phyloP scores from a whole-genome alignment of 23 tunicate genomes.

The Aplidium turbinatum region DNA sequence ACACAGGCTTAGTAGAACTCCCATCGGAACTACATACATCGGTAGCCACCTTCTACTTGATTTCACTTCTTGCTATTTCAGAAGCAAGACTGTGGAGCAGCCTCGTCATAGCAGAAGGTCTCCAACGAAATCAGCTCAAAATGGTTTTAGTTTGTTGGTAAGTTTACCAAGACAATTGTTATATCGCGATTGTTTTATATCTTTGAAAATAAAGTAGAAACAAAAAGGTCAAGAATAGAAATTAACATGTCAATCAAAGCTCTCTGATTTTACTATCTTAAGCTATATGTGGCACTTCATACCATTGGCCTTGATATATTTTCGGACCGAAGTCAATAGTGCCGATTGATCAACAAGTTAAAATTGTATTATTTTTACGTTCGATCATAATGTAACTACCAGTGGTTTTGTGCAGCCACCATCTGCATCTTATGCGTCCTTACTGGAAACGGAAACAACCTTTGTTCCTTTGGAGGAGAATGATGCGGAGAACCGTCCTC shows the following conservation, averaged over 20 bases:
- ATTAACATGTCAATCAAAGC: too few species aligned
- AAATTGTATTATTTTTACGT: too few species aligned
- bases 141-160: slow-evolving; percentile 30
- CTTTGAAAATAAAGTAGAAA: too few species aligned
- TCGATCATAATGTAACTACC: background rate
- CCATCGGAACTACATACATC: too few species aligned
- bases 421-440: slow-evolving; percentile 54
- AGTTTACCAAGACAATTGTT: too few species aligned
- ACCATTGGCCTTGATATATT: background rate
- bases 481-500: too few species aligned
- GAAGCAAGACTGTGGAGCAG: slow-evolving; percentile 15
- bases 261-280: background rate
- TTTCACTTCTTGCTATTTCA: background rate
- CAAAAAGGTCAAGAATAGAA: too few species aligned
- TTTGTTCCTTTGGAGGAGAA: slow-evolving; percentile 55
- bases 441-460: slow-evolving; percentile 82
- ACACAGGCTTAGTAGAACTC: too few species aligned
- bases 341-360: too few species aligned
- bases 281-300: background rate
- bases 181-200: too few species aligned
- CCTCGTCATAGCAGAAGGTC: slow-evolving; percentile 22
- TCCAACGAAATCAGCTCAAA: slow-evolving; percentile 14
- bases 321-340: background rate
- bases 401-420: slow-evolving; percentile 72
- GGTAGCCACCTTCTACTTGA: too few species aligned